Base-by-base conservation (phyloP, 2,888 invertebrate species). In the Lepas anatifera region DNA sequence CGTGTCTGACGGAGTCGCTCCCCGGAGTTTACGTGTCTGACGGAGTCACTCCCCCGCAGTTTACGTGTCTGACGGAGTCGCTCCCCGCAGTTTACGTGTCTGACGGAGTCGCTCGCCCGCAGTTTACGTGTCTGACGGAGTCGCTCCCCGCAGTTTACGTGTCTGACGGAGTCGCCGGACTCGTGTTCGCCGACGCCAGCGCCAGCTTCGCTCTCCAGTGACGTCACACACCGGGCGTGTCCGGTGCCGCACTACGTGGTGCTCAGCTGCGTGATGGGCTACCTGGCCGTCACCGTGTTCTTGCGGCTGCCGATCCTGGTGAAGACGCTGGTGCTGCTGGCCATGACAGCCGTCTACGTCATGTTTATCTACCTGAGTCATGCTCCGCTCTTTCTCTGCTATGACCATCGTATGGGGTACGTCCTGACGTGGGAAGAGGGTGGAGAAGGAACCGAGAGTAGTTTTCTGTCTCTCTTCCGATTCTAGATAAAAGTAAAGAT, bases 241-340 rank as follows among this genome's bases (percentile, higher is more conserved):
- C 89, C 90, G 0, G 81, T 93, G 70, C 95, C 95, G 0, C 87
- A 93, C 71, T 95, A 95, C 80, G 89, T 94, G 58, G 88, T 91
- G 8, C 81, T 94, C 22, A 91, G 91, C 18, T 92, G 92, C 76
- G 86, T 92, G 69, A 84, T 95, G 74, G 89, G 90, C 69, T 90
- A 90, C 81, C 83, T 95, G 71, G 87, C 90, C 0, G 90, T 93
- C 39, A 89, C 92, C 0, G 87, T 93, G 71, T 95, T 94, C 80
- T 83, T 94, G 68, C 83, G 88, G 73, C 83, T 95, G 69, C 92
- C 93, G 13, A 90, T 94, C 74, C 80, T 92, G 73, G 84, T 92
- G 73, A 94, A 95, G 81, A 87, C 89, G 11, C 81, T 88, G 68
- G 83, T 95, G 35, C 83, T 93, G 69, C 80, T 88, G 4, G 85